These are phyloP conservation scores for Siderastrea siderea DNA, from an alignment of 92 coral and sea anemone genomes.

Conservation along the genomic window DNA sequence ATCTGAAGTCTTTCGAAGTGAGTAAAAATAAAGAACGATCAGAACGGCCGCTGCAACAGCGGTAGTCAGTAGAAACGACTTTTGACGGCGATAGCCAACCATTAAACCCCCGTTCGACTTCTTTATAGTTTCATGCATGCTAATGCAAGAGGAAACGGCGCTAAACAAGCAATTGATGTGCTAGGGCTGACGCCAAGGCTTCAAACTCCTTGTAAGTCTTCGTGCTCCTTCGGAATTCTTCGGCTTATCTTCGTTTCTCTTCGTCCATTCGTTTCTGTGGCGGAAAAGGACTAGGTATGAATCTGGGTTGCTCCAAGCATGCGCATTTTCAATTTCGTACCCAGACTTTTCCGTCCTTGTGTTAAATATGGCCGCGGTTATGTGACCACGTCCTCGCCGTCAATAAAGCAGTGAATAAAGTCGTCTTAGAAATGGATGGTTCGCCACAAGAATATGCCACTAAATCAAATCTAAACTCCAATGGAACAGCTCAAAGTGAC, in stretches of 20 bases:
- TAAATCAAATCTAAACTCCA: background rate
- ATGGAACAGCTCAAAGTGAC: background rate
- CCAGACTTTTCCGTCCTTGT: background rate
- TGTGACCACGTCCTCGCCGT: too few relatives aligned
- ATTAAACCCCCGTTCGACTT: background rate
- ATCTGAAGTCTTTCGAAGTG: background rate
- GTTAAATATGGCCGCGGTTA: too few relatives aligned
- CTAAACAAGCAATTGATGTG: background rate
- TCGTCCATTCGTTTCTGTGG: too few relatives aligned
- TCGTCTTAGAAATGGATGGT: background rate
- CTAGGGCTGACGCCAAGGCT: too few relatives aligned
- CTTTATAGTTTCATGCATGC: background rate
- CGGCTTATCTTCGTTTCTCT: background rate
- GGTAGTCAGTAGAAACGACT: background rate
- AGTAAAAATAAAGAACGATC: background rate
- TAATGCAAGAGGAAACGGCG: background rate
- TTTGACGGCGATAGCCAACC: conserved; percentile 12
- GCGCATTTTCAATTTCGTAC: background rate
- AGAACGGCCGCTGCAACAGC: background rate
- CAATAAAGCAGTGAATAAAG: too few relatives aligned
- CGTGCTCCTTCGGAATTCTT: background rate
- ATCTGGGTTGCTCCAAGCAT: background rate
- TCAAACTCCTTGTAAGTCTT: background rate
- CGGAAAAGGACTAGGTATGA: background rate
- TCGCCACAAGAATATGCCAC: background rate